A percentile compares a stretch with the other conserved stretches of the same genome.
Conservation (phyloP, 2,113 vertebrate genomes). For the Bujurquina vittata region DNA sequence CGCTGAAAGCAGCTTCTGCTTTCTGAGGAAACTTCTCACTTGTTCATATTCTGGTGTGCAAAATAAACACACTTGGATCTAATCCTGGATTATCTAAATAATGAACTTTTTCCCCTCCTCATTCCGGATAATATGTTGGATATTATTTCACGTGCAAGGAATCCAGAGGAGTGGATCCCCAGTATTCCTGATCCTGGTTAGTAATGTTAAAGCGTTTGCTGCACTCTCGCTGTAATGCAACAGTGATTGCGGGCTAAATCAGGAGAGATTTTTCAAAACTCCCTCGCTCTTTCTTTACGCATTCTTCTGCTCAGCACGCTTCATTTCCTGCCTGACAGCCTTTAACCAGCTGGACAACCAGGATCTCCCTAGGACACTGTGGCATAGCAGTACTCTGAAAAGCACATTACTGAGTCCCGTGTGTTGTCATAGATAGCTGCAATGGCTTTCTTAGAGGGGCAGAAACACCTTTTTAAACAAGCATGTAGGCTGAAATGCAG, state of each 20-base stretch:
- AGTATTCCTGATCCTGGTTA: conserved; percentile 48
- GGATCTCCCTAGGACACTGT: conserved; percentile 43
- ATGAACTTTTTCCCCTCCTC: not conserved
- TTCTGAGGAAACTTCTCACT: conserved; percentile 34
- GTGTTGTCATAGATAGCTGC: conserved; percentile 18
- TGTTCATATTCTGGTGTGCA: conserved; percentile 12
- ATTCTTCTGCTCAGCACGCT: conserved; percentile 31
- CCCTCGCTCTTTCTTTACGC: conserved; percentile 43
- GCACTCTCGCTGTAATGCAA: not conserved
- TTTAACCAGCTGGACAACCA: conserved; percentile 36
- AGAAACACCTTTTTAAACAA: not conserved
- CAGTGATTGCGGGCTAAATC: not conserved
- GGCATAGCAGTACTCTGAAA: conserved; percentile 21
- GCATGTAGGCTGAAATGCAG: not conserved
- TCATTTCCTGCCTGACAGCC: conserved; percentile 55
- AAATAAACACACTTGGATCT: conserved; percentile 27
- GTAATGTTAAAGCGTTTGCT: conserved; percentile 27
- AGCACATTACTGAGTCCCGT: not conserved
- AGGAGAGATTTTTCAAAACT: conserved; percentile 52
- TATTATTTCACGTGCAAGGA: conserved; percentile 39
- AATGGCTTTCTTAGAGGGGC: conserved; percentile 25
- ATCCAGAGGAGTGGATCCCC: conserved; percentile 36
- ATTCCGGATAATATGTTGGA: conserved; percentile 70
- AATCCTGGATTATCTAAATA: conserved; percentile 40
- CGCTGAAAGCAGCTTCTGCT: conserved; percentile 49